Conservation (phyloP, 2,113 vertebrate genomes). For the Nycticorax nycticorax region DNA sequence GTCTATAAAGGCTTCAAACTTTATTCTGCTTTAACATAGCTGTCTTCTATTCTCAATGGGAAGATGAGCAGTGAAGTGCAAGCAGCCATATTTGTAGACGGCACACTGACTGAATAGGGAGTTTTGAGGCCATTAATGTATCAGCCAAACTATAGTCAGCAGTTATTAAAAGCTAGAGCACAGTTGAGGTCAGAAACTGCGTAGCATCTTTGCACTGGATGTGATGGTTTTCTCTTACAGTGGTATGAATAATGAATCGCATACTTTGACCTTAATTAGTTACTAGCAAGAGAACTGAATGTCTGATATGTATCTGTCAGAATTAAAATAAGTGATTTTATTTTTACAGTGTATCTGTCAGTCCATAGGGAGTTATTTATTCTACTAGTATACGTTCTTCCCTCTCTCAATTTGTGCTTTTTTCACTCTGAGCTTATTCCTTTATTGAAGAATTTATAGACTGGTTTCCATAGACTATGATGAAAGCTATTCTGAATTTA, state of each 20-base stretch:
- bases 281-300: neutral
- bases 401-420: neutral
- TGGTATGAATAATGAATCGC: conserved; percentile 18
- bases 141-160: neutral
- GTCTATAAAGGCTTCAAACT: neutral
- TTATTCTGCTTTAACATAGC: neutral
- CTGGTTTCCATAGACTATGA: neutral
- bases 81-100: neutral
- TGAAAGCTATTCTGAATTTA: neutral
- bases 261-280: neutral
- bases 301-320: neutral
- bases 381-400: neutral
- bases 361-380: neutral
- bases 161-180: neutral
- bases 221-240: neutral
- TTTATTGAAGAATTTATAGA: neutral
- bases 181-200: neutral
- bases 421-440: neutral
- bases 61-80: neutral
- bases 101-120: neutral
- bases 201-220: neutral
- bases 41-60: neutral
- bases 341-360: neutral
- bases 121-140: neutral
- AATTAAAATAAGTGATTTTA: conserved; percentile 19